These are phyloP conservation scores for Microcebus lehilahytsara DNA, from an alignment of 2,113 vertebrate genomes.

Conservation along the genomic window DNA sequence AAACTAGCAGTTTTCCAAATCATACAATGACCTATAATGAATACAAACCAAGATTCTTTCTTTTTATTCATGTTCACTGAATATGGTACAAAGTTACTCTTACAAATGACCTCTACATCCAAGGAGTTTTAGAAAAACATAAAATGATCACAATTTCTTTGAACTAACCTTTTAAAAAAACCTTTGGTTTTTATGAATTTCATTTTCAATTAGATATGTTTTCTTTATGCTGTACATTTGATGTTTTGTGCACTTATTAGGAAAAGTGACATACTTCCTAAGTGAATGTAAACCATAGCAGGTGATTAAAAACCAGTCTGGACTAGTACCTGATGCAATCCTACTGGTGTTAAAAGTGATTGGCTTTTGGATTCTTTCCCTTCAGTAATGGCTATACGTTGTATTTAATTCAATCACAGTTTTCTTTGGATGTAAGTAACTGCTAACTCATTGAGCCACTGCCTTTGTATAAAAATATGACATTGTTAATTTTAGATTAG, in stretches of 20 bases:
- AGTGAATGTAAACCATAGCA: background rate
- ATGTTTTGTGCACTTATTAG: background rate
- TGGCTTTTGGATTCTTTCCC: background rate
- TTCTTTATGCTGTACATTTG: background rate
- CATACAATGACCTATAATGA: background rate
- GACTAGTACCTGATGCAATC: background rate
- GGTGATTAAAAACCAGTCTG: background rate
- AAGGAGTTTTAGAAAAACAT: background rate
- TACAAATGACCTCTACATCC: background rate
- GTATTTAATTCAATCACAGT: background rate
- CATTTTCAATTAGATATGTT: background rate
- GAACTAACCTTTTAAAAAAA: background rate
- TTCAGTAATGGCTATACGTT: background rate
- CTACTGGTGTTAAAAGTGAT: background rate
- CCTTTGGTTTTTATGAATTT: background rate
- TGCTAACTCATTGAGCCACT: background rate
- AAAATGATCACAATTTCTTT: constrained; percentile 1
- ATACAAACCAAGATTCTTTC: background rate
- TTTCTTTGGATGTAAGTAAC: background rate
- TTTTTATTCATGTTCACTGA: background rate
- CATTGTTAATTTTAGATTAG: background rate
- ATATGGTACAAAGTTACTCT: background rate
- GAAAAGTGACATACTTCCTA: background rate
- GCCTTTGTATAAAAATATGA: background rate
- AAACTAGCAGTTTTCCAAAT: background rate